Evolutionary conservation across 2,113 vertebrate species (phyloP), one percentile per base, ranked within the genome.

Genomic region (Anhinga rufa): DNA sequence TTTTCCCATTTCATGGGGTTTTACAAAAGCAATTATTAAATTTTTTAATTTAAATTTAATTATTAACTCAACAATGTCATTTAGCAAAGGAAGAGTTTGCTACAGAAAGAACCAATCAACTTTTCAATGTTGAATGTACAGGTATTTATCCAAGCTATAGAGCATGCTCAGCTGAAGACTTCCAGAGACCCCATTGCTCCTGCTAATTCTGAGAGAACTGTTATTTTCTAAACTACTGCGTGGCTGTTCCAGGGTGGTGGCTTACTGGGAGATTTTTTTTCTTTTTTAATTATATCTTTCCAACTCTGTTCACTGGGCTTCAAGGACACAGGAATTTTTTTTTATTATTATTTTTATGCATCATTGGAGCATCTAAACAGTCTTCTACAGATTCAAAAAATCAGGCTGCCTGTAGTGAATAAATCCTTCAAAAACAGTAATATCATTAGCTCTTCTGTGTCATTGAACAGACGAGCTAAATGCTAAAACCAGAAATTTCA

Each of bases 391-490:
- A 95, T 79, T 83, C 52, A 86, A 89, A 93, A 97, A 97, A 97
- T 65, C 88, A 93, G 77, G 77, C 52, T 79, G 68, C 84, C 79
- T 92, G 28, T 64, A 87, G 90, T 87, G 79, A 44, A 94, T 85
- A 95, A 97, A 92, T 95, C 72, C 87, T 97, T 97, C 66, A 90
- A 86, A 95, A 94, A 76, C 54, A 96, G 88, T 80, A 66, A 88
- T 96, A 97, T 90, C 86, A 95, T 96, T 97, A 97, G 88, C 85
- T 95, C 95, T 97, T 97, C 92, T 96, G 83, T 94, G 92, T 93
- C 87, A 93, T 82, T 96, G 92, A 95, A 83, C 40, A 97, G 83
- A 95, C 10, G 48, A 96, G 92, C 88, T 95, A 97, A 98, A 97
- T 95, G 91, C 92, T 93, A 96, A 97, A 95, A 80, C 77, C 38